phyloP scores from a whole-genome alignment of 2,113 vertebrate species.

The Coryphaenoides rupestris region DNA sequence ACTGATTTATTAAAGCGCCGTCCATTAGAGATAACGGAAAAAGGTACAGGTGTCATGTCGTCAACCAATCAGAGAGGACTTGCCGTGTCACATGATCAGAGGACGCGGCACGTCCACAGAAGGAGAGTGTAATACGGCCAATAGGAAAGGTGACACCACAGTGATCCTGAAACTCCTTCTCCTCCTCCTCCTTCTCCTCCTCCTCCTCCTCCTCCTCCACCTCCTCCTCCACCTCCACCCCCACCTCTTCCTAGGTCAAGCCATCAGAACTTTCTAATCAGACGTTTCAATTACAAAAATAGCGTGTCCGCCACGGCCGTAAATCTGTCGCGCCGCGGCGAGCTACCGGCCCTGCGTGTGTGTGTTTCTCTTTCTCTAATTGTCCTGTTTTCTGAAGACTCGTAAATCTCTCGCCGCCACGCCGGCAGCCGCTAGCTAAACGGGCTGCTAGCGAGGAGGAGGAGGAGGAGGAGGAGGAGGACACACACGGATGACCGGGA shows the following conservation, averaged over 20 bases:
- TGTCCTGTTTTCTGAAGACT: slow-evolving; percentile 56
- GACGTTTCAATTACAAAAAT: slow-evolving; percentile 64
- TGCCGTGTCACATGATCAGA: slow-evolving; percentile 23
- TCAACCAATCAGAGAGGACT: slow-evolving; percentile 34
- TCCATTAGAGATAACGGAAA: slow-evolving; percentile 28
- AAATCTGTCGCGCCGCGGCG: slow-evolving; percentile 54
- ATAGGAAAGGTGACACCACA: slow-evolving; percentile 37
- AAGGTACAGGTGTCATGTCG: background rate
- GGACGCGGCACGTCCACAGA: slow-evolving; percentile 5
- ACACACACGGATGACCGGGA: too few relatives aligned
- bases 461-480: slow-evolving; percentile 36
- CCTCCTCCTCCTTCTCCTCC: too few relatives aligned
- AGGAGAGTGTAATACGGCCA: slow-evolving; percentile 42
- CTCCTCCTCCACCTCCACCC: background rate
- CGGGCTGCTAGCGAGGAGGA: slow-evolving; percentile 52
- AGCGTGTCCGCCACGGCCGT: slow-evolving; percentile 42
- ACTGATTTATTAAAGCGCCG: slow-evolving; percentile 33
- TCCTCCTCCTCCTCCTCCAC: too few relatives aligned
- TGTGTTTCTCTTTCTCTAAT: slow-evolving; percentile 65
- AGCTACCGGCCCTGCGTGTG: slow-evolving; percentile 48
- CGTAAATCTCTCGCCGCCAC: slow-evolving; percentile 56
- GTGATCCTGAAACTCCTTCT: slow-evolving; percentile 35
- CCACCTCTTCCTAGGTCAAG: slow-evolving; percentile 31
- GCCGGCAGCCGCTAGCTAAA: slow-evolving; percentile 61
- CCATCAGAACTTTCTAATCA: slow-evolving; percentile 60